Conservation (phyloP, 2,888 invertebrate species). For the Lobophora halterata region DNA sequence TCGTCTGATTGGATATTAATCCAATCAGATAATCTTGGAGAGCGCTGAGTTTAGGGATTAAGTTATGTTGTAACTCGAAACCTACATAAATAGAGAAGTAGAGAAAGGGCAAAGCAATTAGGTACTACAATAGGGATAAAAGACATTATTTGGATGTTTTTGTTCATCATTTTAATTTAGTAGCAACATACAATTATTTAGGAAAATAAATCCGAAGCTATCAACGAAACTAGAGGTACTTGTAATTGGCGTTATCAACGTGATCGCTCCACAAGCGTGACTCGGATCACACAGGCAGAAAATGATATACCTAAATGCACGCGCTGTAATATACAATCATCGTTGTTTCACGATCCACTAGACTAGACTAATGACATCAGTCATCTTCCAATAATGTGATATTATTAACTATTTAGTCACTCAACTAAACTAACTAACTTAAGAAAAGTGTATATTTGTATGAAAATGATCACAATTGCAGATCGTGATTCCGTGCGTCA, state of each 20-base stretch:
- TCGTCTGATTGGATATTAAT: no score
- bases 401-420: no score
- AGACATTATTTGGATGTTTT: slow-evolving; percentile 10
- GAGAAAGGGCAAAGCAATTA: slow-evolving; percentile 27
- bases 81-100: slow-evolving; percentile 22
- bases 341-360: no score
- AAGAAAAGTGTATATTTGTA: slow-evolving; percentile 37
- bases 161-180: slow-evolving; percentile 16
- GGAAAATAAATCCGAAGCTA: slow-evolving; percentile 12
- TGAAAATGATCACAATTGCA: slow-evolving; percentile 34
- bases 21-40: slow-evolving; percentile 16
- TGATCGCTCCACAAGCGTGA: slow-evolving; percentile 20
- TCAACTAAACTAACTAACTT: no score
- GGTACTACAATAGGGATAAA: slow-evolving; percentile 18
- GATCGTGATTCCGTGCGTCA: slow-evolving; percentile 55
- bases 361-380: no score
- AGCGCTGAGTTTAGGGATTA: slow-evolving; percentile 14
- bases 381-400: no score
- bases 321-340: no score
- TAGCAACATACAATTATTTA: slow-evolving; percentile 13
- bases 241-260: slow-evolving; percentile 18
- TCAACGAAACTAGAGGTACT: slow-evolving; percentile 16
- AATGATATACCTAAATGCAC: neutral
- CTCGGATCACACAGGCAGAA: slow-evolving; percentile 19
- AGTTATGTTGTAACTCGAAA: slow-evolving; percentile 24